A percentile compares a stretch with the other conserved stretches of the same genome.
These are phyloP conservation scores for Synaphobranchus kaupii DNA, from an alignment of 2,797 vertebrate genomes.

Conservation along the genomic window DNA sequence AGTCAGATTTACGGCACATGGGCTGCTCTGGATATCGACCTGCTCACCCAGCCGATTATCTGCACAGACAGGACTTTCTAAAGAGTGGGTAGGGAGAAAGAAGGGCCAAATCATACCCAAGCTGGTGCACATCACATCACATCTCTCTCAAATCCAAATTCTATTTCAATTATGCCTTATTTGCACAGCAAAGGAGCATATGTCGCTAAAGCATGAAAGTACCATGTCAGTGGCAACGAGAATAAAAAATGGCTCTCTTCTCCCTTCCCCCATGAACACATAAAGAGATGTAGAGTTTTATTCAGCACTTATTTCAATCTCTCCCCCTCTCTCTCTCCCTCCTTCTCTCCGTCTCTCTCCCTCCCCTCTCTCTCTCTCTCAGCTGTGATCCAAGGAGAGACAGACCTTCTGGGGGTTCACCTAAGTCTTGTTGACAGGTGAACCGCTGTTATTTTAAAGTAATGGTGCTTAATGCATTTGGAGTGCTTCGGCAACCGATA, in stretches of 20 bases:
- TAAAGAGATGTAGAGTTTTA: neutral
- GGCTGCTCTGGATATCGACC: constrained; percentile 50
- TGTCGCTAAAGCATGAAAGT: neutral
- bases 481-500: constrained; percentile 28
- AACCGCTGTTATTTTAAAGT: constrained; percentile 28
- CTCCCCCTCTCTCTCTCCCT: neutral
- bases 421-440: constrained; percentile 19
- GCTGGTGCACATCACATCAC: constrained; percentile 27
- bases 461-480: constrained; percentile 30
- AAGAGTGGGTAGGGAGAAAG: neutral
- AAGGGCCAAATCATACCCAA: neutral
- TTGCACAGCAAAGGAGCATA: neutral
- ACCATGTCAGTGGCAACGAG: neutral
- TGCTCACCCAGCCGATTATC: constrained; percentile 33
- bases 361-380: constrained; percentile 20
- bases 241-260: neutral
- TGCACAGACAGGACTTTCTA: constrained; percentile 40
- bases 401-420: constrained; percentile 27
- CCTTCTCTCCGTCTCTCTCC: neutral
- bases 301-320: neutral
- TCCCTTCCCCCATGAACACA: neutral
- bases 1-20: constrained; percentile 48
- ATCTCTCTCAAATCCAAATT: constrained; percentile 24
- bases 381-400: constrained; percentile 29
- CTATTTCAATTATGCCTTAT: neutral